A percentile compares a stretch with the other conserved stretches of the same genome.
Evolutionary conservation across 2,888 invertebrate species (phyloP).

Genomic region (Cephus spinipes): DNA sequence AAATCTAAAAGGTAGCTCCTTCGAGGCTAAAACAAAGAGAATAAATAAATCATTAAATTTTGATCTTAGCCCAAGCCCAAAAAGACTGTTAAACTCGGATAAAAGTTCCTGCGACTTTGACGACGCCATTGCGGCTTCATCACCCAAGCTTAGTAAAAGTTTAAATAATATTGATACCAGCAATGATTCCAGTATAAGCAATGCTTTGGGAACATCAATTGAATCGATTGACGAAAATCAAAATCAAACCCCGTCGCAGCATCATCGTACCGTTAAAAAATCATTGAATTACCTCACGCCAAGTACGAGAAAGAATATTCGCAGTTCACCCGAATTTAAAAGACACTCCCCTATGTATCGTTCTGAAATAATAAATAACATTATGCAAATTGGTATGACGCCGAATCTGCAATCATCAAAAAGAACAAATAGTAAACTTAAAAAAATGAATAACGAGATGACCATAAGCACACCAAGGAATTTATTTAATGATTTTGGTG

Average conservation of each 20-base stretch:
- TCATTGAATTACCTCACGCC: conserved; percentile 46
- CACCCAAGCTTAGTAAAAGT: conserved; percentile 40
- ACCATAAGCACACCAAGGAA: conserved; percentile 54
- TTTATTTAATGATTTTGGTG: conserved; percentile 49
- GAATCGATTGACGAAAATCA: conserved; percentile 60
- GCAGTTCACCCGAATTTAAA: conserved; percentile 25
- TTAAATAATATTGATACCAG: conserved; percentile 43
- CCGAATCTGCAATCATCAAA: conserved; percentile 36
- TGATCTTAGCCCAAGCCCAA: conserved; percentile 50
- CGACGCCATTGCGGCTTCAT: neutral
- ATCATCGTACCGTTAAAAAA: conserved; percentile 41
- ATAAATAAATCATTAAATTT: conserved; percentile 56
- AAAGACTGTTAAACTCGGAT: conserved; percentile 30
- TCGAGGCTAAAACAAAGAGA: conserved; percentile 38
- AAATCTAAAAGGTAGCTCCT: conserved; percentile 44
- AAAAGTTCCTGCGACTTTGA: conserved; percentile 24
- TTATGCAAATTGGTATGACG: conserved; percentile 38
- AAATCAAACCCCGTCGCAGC: conserved; percentile 55
- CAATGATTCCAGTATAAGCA: conserved; percentile 41
- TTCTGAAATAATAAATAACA: conserved; percentile 39
- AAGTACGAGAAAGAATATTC: conserved; percentile 16
- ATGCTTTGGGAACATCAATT: conserved; percentile 38
- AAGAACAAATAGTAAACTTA: conserved; percentile 27
- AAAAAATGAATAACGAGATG: conserved; percentile 29
- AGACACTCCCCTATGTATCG: conserved; percentile 36